phyloP scores from a whole-genome alignment of 2,797 vertebrate species.

The Hybognathus amarus region DNA sequence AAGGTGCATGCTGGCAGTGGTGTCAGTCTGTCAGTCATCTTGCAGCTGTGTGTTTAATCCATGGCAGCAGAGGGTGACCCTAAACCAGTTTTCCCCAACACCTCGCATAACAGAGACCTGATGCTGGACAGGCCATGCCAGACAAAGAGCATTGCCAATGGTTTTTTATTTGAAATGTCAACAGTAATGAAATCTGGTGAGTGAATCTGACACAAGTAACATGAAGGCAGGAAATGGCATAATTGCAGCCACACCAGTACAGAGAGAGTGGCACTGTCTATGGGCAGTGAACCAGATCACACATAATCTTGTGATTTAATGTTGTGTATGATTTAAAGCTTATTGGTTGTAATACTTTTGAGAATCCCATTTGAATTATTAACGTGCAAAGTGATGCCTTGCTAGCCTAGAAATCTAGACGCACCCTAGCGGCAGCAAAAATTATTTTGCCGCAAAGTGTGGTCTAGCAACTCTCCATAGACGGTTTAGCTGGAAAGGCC shows the following conservation, averaged over 20 bases:
- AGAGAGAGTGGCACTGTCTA: background rate
- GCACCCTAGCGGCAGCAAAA: no score
- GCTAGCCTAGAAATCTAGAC: no score
- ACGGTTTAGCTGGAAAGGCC: no score
- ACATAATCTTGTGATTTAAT: background rate
- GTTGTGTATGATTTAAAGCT: background rate
- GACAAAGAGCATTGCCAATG: slow-evolving; percentile 15
- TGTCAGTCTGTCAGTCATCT: slow-evolving; percentile 25
- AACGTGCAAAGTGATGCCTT: background rate
- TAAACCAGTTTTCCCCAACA: slow-evolving; percentile 20
- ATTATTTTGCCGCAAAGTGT: no score
- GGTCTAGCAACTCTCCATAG: no score
- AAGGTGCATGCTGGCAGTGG: background rate
- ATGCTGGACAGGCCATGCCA: slow-evolving; percentile 26
- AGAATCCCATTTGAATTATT: background rate
- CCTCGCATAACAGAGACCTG: slow-evolving; percentile 29
- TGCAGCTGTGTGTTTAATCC: slow-evolving; percentile 32
- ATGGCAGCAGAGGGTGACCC: slow-evolving; percentile 35
- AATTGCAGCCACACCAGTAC: slow-evolving; percentile 2
- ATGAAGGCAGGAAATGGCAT: slow-evolving; percentile 28
- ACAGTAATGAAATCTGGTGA: slow-evolving; percentile 27
- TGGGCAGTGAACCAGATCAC: background rate
- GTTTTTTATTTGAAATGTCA: slow-evolving; percentile 33
- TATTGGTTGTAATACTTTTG: background rate
- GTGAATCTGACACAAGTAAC: slow-evolving; percentile 18